Conservation (phyloP, 2,888 invertebrate genomes). For the Heliconius aoede region DNA sequence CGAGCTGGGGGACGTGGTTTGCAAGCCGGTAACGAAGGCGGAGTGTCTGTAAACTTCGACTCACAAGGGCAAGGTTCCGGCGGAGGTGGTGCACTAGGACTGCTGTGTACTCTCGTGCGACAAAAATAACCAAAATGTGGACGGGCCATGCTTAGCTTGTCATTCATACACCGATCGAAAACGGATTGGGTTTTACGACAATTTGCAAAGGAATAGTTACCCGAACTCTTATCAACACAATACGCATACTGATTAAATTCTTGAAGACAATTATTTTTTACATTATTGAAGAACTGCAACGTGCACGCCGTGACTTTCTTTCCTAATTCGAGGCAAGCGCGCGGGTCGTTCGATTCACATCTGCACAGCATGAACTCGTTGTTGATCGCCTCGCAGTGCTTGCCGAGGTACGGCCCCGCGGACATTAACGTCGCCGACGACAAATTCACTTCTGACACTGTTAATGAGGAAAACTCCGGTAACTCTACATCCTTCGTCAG, state of each 20-base stretch:
- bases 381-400: slow-evolving; percentile 93
- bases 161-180: slow-evolving; percentile 91
- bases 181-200: slow-evolving; percentile 93
- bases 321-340: slow-evolving; percentile 93
- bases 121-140: slow-evolving; percentile 93
- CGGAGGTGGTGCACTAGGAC: slow-evolving; percentile 82
- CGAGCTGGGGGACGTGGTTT: slow-evolving; percentile 84
- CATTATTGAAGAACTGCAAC: slow-evolving; percentile 90
- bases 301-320: slow-evolving; percentile 94
- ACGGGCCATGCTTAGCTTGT: slow-evolving; percentile 89
- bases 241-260: slow-evolving; percentile 93
- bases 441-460: slow-evolving; percentile 90
- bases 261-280: slow-evolving; percentile 90
- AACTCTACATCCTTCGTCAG: slow-evolving; percentile 86
- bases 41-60: slow-evolving; percentile 85
- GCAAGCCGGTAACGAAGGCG: slow-evolving; percentile 86
- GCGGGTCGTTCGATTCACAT: slow-evolving; percentile 90
- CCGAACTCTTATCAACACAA: slow-evolving; percentile 90
- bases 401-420: slow-evolving; percentile 94
- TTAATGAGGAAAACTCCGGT: slow-evolving; percentile 91
- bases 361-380: slow-evolving; percentile 97
- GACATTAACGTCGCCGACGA: slow-evolving; percentile 92
- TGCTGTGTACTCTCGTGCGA: slow-evolving; percentile 86
- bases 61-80: slow-evolving; percentile 79
- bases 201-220: slow-evolving; percentile 83